Conservation (phyloP, 2,797 vertebrate genomes). For the Jordanella pulchra region DNA sequence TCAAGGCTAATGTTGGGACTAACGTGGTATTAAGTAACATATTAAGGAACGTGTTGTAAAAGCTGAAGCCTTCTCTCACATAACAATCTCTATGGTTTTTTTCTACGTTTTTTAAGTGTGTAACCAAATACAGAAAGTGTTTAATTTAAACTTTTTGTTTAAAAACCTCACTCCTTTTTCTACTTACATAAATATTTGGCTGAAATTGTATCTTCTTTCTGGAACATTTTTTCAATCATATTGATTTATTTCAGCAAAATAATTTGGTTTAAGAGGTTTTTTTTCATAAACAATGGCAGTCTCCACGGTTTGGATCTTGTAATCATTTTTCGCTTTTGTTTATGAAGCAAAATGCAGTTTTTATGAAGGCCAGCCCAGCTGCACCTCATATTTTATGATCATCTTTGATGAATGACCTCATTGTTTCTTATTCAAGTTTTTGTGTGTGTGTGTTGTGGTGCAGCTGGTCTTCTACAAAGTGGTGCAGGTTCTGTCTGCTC, state of each 20-base stretch:
- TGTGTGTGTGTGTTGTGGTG: slow-evolving; percentile 23
- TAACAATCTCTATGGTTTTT: too few species aligned
- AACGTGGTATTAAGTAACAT: too few species aligned
- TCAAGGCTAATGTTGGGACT: too few species aligned
- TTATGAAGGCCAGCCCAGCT: slow-evolving; percentile 7
- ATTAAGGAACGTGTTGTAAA: too few species aligned
- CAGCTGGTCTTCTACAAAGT: slow-evolving; percentile 87
- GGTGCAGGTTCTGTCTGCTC: slow-evolving; percentile 87
- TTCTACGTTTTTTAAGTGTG: too few species aligned
- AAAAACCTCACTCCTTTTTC: background rate
- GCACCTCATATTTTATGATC: background rate
- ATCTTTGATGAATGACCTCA: background rate
- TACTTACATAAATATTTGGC: background rate
- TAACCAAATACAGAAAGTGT: background rate
- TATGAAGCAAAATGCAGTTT: background rate
- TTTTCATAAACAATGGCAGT: background rate
- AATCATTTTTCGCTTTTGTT: background rate
- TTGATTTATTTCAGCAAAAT: background rate
- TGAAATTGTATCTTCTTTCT: background rate
- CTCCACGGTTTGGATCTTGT: background rate
- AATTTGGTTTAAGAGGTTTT: background rate
- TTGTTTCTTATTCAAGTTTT: background rate
- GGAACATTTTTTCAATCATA: background rate
- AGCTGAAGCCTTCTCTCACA: too few species aligned
- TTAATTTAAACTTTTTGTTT: background rate